Conservation (phyloP, 30 jellyfish, hydroid and myxozoan species). For the Euphysa ruthae region DNA sequence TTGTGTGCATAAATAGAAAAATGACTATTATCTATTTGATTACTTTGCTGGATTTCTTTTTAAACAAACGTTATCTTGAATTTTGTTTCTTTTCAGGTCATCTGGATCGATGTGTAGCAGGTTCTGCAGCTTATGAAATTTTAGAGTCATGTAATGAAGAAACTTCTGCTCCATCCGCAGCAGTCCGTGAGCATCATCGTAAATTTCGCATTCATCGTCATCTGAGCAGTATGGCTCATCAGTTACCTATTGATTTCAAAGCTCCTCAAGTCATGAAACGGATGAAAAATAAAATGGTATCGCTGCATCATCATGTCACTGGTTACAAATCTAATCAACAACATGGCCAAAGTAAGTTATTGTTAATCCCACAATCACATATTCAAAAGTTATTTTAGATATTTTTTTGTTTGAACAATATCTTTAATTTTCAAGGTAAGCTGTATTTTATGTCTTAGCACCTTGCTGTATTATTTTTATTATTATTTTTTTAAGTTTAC, state of each 20-base stretch:
- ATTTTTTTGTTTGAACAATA: too few species aligned
- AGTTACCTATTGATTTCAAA: conserved; percentile 54
- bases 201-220: conserved; percentile 78
- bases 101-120: conserved; percentile 98
- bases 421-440: too few species aligned
- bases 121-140: conserved; percentile 92
- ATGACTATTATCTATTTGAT: too few species aligned
- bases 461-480: too few species aligned
- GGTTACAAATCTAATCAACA: conserved; percentile 21
- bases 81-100: conserved; percentile 84
- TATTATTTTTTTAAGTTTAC: too few species aligned
- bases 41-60: too few species aligned
- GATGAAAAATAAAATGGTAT: conserved; percentile 50
- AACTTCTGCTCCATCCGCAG: conserved; percentile 92
- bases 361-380: too few species aligned
- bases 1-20: too few species aligned
- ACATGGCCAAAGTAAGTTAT: conserved; percentile 26
- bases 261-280: conserved; percentile 72
- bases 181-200: conserved; percentile 86
- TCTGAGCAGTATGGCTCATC: conserved; percentile 63
- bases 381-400: too few species aligned
- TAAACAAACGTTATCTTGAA: too few species aligned
- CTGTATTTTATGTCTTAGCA: too few species aligned
- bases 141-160: conserved; percentile 96
- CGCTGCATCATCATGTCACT: conserved; percentile 67